Percentiles rank a stretch among this genome's conserved stretches.
These are phyloP conservation scores for Ascaphus truei DNA, from an alignment of 2,113 vertebrate genomes.

Conservation along the genomic window DNA sequence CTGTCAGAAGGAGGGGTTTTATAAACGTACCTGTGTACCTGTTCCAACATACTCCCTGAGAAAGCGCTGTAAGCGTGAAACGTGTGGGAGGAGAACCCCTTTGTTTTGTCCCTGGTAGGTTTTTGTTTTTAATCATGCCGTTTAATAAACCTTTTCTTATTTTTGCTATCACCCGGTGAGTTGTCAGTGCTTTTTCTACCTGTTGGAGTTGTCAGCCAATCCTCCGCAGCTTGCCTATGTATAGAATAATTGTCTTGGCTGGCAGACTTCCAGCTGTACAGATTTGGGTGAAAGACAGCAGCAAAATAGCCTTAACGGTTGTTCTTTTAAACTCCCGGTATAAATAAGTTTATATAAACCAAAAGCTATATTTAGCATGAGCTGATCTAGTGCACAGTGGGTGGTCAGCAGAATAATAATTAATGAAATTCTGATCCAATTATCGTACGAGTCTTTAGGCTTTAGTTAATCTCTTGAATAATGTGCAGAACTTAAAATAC, in stretches of 20 bases:
- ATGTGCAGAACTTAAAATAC: slow-evolving; percentile 9
- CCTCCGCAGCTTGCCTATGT: neutral
- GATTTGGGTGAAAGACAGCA: neutral
- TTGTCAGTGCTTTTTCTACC: too few species aligned
- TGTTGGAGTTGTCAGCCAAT: neutral
- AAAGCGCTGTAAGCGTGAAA: too few species aligned
- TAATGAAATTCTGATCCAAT: slow-evolving; percentile 17
- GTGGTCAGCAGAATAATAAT: slow-evolving; percentile 32
- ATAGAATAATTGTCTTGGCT: neutral
- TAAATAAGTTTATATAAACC: slow-evolving; percentile 23
- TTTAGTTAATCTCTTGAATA: slow-evolving; percentile 3
- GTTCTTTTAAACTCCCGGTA: slow-evolving; percentile 2
- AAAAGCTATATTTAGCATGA: neutral
- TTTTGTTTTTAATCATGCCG: too few species aligned
- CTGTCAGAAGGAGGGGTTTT: too few species aligned
- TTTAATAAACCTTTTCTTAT: too few species aligned
- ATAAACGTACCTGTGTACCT: too few species aligned
- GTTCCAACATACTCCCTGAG: too few species aligned
- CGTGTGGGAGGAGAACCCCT: too few species aligned
- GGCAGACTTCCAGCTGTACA: neutral
- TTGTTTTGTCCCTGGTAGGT: too few species aligned
- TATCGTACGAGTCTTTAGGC: neutral
- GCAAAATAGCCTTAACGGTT: neutral
- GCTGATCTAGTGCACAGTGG: slow-evolving; percentile 1
- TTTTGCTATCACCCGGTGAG: too few species aligned